Evolutionary conservation across 1,140 invertebrate genomes (phyloP), one percentile per base, ranked within the genome.

Genomic region (Cydia fagiglandana): DNA sequence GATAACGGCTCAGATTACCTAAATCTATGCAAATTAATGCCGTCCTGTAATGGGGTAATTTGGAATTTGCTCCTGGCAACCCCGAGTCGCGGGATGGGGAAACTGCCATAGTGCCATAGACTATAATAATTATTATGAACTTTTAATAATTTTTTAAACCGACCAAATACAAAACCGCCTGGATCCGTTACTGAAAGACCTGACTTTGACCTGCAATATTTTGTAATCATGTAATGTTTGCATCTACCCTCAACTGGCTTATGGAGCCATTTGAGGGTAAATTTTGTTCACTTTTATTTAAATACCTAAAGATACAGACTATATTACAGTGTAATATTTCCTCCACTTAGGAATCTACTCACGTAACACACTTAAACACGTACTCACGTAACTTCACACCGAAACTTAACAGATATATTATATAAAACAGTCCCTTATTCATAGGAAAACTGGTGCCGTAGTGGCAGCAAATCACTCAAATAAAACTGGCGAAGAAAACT

Each of bases 11-110:
- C 84, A 83, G 83, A 84, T 88, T 86, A 86, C 82, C 80, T 82
- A 81, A 86, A 86, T 86, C 81, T 86, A 86, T 86, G 85, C 85
- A 86, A 88, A 86, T 88, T 20, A 61, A 81, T 79, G 75, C 81
- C 38, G 80, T 76, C 56, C 78, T 73, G 78, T 82, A 83, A 83
- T 84, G 34, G 79, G 83, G 82, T 81, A 84, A 84, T 88, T 88
- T 83, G 77, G 70, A 70, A 17, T 70, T 61, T 17, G n/a, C 50
- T 34, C n/a, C 61, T 76, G 66, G 75, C 75, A 34, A 76, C 45
- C 38, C 50, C 20, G 45, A 66, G 64, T 68, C 61, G 45, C 41
- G 13, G 75, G 66, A n/a, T 6, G 66, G 17, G 24, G 4, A 34
- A 13, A 70, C n/a, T 9, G 66, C 17, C 66, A 41, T 34, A 66